Percentiles rank a stretch among this genome's conserved stretches.
Conservation (phyloP, 2,888 invertebrate species). For the Eremobia ochroleuca region DNA sequence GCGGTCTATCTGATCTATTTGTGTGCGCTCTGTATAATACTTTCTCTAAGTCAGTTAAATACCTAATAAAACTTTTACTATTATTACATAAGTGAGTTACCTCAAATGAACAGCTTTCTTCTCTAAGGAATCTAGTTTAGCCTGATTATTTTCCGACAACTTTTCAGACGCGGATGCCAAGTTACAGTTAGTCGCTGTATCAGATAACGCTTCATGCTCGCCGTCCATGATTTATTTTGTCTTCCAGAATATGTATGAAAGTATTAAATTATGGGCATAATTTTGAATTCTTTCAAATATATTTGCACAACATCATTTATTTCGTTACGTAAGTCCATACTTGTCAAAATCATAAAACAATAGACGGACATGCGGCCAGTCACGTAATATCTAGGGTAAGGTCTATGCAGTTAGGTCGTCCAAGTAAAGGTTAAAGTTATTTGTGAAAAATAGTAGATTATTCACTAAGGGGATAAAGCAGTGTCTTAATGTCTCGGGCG, state of each 20-base stretch:
- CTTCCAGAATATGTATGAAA: constrained; percentile 58
- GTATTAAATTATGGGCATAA: constrained; percentile 72
- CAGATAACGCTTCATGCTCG: constrained; percentile 84
- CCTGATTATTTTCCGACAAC: constrained; percentile 83
- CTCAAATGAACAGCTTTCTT: constrained; percentile 89
- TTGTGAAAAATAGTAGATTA: too few relatives aligned
- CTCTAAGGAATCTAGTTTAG: constrained; percentile 86
- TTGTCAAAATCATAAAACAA: constrained; percentile 66
- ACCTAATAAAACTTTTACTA: neutral
- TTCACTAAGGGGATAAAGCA: too few relatives aligned
- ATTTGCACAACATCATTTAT: constrained; percentile 59
- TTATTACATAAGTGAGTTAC: constrained; percentile 64
- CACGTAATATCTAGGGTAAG: neutral
- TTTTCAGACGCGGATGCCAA: constrained; percentile 82
- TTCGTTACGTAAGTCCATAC: constrained; percentile 60
- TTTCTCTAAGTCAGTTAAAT: neutral
- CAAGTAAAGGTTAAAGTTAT: neutral
- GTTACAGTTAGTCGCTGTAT: constrained; percentile 84
- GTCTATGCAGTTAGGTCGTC: neutral
- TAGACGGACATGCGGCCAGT: constrained; percentile 63
- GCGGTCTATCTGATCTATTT: neutral
- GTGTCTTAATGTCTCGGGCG: too few relatives aligned
- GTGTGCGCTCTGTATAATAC: neutral
- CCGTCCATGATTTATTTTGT: constrained; percentile 82
- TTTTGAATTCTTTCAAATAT: constrained; percentile 75